These are phyloP conservation scores for Anhinga rufa DNA, from an alignment of 2,113 vertebrate species.

Conservation along the genomic window DNA sequence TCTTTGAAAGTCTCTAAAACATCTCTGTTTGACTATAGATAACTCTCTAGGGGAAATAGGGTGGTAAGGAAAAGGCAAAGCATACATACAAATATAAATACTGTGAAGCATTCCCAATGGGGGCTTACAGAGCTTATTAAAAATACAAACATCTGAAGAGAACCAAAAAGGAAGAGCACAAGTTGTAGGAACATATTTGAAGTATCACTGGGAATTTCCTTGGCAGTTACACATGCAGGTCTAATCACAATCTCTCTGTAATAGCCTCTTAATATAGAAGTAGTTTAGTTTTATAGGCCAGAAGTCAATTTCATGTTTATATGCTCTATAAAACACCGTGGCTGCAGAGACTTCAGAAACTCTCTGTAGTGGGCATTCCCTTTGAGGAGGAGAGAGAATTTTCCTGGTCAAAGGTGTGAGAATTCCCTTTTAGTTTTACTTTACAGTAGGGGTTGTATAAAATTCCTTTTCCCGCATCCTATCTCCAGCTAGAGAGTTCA, in stretches of 20 bases:
- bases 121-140: neutral
- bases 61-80: neutral
- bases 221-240: neutral
- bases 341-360: neutral
- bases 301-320: neutral
- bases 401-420: neutral
- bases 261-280: neutral
- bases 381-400: neutral
- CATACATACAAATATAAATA: neutral
- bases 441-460: neutral
- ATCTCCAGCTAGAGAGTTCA: neutral
- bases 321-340: neutral
- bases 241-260: neutral
- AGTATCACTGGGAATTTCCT: neutral
- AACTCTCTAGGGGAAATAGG: neutral
- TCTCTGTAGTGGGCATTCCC: neutral
- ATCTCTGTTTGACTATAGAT: neutral
- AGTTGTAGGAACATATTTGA: neutral
- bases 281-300: neutral
- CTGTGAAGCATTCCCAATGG: neutral
- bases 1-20: neutral
- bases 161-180: neutral
- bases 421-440: neutral
- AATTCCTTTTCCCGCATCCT: neutral
- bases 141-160: neutral